These are phyloP conservation scores for Chironomus tepperi DNA, from an alignment of 1,140 invertebrate species.

Conservation along the genomic window DNA sequence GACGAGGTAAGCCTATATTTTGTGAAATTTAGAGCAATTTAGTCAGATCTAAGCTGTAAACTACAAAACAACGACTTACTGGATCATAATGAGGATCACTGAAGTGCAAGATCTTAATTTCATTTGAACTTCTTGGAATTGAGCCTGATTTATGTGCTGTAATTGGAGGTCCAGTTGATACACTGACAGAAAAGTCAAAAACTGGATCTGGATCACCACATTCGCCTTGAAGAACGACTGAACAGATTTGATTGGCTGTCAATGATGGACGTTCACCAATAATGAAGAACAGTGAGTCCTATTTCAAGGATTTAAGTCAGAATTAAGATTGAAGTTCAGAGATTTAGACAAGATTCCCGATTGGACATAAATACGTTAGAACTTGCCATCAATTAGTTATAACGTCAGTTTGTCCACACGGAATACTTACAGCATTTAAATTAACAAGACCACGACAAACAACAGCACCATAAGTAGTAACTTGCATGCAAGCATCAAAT, in stretches of 20 bases:
- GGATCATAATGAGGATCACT: constrained; percentile 77
- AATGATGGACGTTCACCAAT: not conserved
- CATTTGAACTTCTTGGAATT: constrained; percentile 25
- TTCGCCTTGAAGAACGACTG: constrained; percentile 20
- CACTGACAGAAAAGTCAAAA: not conserved
- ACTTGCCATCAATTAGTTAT: no score
- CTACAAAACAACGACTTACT: constrained; percentile 27
- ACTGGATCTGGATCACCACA: not conserved
- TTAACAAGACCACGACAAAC: not conserved
- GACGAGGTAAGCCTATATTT: constrained; percentile 46
- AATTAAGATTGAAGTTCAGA: no score
- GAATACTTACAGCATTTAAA: not conserved
- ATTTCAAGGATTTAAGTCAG: no score
- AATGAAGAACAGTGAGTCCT: not conserved
- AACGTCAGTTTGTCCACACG: no score
- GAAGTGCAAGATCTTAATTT: constrained; percentile 57
- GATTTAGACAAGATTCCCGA: no score
- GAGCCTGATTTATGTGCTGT: constrained; percentile 13
- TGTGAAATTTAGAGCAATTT: no score
- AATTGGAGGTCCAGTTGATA: not conserved
- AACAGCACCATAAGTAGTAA: not conserved
- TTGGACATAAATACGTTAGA: not conserved
- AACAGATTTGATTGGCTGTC: not conserved
- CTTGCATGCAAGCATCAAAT: not conserved
- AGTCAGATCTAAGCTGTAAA: no score